These are phyloP conservation scores for Sinonovacula constricta DNA, from an alignment of 1,140 invertebrate genomes.

Conservation along the genomic window DNA sequence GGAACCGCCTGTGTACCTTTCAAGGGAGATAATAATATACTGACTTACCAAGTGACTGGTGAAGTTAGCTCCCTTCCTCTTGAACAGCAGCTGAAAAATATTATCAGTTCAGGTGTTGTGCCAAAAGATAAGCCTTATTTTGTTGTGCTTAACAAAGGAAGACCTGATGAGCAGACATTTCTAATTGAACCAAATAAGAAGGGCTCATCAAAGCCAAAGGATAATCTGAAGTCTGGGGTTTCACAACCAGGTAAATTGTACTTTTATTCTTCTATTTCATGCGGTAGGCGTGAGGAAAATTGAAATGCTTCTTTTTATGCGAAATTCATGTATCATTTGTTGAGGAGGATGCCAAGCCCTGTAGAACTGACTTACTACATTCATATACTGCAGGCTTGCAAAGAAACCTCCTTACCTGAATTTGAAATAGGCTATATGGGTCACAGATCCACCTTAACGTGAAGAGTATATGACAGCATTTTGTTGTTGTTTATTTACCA, in stretches of 20 bases:
- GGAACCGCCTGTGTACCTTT: neutral
- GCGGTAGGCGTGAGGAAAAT: neutral
- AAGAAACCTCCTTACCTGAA: too few species aligned
- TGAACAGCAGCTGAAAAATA: slow-evolving; percentile 27
- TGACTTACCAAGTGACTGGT: neutral
- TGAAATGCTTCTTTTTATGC: neutral
- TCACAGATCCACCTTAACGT: too few species aligned
- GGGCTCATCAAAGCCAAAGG: neutral
- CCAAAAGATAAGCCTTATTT: slow-evolving; percentile 41
- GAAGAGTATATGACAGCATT: too few species aligned
- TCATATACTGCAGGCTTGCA: neutral
- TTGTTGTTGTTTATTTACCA: too few species aligned
- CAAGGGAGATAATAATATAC: neutral
- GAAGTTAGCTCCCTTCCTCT: slow-evolving; percentile 6
- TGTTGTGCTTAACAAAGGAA: slow-evolving; percentile 38
- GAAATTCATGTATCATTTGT: neutral
- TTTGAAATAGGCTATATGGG: too few species aligned
- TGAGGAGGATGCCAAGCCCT: neutral
- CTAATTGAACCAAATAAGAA: slow-evolving; percentile 41
- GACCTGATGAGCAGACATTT: slow-evolving; percentile 21
- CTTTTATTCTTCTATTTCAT: neutral
- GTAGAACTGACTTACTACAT: neutral
- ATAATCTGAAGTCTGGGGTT: neutral
- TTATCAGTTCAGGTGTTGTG: slow-evolving; percentile 14
- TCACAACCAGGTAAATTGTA: slow-evolving; percentile 11